phyloP scores from a whole-genome alignment of 37 sponge, comb jelly and placozoan genomes.

The Corticium candelabrum region DNA sequence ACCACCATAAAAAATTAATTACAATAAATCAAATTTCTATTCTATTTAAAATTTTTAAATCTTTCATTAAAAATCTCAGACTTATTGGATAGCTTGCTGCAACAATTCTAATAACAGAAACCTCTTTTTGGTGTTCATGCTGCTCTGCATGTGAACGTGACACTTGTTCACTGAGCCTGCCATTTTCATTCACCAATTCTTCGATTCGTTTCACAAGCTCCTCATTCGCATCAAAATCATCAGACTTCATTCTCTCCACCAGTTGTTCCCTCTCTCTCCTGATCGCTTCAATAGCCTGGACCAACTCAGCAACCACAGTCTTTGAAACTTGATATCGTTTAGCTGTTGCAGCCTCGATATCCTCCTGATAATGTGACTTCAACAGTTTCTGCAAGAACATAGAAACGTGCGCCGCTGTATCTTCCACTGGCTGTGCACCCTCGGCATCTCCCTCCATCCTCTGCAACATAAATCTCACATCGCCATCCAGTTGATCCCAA shows the following conservation, averaged over 20 bases:
- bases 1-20: too few relatives aligned
- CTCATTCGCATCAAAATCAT: neutral
- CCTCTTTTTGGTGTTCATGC: neutral
- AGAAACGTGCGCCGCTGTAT: neutral
- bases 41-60: too few relatives aligned
- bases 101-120: too few relatives aligned
- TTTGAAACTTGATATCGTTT: neutral
- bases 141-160: neutral
- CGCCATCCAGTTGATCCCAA: constrained; percentile 1
- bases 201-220: neutral
- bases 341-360: neutral
- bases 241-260: neutral
- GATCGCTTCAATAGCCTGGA: neutral
- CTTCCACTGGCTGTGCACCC: too few relatives aligned
- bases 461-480: neutral
- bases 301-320: neutral
- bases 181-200: neutral
- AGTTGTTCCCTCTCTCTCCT: neutral
- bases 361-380: neutral
- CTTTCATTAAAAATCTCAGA: too few relatives aligned
- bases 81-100: too few relatives aligned
- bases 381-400: neutral
- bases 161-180: neutral
- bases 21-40: too few relatives aligned
- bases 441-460: too few relatives aligned